A percentile compares a stretch with the other conserved stretches of the same genome.
Evolutionary conservation across 2,113 vertebrate genomes (phyloP).

Genomic region (Malaclemys terrapin): DNA sequence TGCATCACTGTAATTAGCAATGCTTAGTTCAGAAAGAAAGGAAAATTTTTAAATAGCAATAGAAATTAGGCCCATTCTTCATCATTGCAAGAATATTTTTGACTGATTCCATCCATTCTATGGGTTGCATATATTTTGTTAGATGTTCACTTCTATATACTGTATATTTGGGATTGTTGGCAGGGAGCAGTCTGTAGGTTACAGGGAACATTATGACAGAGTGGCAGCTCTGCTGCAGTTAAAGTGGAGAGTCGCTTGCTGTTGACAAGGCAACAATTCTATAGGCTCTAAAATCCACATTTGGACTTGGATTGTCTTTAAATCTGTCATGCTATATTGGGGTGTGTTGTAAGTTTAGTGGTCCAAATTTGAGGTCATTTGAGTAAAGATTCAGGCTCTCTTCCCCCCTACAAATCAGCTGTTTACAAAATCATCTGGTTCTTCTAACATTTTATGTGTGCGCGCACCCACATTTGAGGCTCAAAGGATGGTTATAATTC

Average conservation of each 20-base stretch:
- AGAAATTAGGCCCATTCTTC: slow-evolving; percentile 34
- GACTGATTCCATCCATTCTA: background rate
- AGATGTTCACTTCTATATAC: background rate
- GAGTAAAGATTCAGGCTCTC: background rate
- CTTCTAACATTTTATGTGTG: background rate
- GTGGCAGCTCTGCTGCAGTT: background rate
- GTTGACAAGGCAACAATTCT: background rate
- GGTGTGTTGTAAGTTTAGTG: fast-evolving
- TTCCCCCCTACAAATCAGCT: background rate
- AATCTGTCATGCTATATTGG: background rate
- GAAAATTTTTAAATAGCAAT: slow-evolving; percentile 23
- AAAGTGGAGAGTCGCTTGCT: background rate
- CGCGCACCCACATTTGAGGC: background rate
- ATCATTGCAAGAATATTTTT: slow-evolving; percentile 34
- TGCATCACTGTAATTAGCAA: slow-evolving; percentile 6
- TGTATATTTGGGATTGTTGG: background rate
- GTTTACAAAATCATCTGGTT: background rate
- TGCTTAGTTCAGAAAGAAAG: background rate
- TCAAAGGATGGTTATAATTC: background rate
- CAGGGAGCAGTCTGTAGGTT: background rate
- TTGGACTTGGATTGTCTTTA: background rate
- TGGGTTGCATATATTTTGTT: background rate
- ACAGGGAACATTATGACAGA: background rate
- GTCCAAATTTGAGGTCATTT: background rate
- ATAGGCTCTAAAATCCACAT: fast-evolving